Evolutionary conservation across 2,113 vertebrate species (phyloP).

Genomic region (Picathartes gymnocephalus): DNA sequence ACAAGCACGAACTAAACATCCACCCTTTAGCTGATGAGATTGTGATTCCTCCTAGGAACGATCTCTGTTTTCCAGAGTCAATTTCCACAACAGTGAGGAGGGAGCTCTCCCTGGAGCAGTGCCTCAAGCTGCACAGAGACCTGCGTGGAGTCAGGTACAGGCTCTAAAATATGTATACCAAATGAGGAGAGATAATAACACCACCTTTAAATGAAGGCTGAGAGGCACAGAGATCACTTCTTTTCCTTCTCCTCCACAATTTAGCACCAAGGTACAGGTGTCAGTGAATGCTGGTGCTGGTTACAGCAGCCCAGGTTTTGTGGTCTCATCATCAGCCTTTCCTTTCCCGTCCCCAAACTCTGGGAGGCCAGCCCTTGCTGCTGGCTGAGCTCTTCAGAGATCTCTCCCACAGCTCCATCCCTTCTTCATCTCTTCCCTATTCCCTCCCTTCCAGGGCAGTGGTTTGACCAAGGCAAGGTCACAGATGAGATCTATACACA

Average conservation of each 20-base stretch:
- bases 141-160: not conserved
- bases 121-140: not conserved
- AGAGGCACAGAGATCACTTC: rapidly evolving
- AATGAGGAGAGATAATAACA: not conserved
- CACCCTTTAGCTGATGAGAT: not conserved
- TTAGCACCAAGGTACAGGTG: not conserved
- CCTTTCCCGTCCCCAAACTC: not conserved
- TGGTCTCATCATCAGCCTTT: not conserved
- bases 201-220: not conserved
- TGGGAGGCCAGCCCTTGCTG: not conserved
- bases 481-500: not conserved
- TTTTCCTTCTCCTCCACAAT: not conserved
- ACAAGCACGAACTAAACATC: not conserved
- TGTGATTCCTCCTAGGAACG: not conserved
- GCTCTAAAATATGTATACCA: not conserved
- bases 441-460: not conserved
- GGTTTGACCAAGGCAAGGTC: not conserved
- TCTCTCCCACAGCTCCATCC: not conserved
- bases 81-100: not conserved
- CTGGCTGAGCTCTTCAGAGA: not conserved
- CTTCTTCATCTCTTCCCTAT: not conserved
- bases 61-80: not conserved
- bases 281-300: rapidly evolving
- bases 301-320: not conserved
- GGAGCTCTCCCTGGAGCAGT: not conserved